Evolutionary conservation across 2,888 invertebrate species (phyloP), one percentile per base, ranked within the genome.

Genomic region (Aleiodes alternator): DNA sequence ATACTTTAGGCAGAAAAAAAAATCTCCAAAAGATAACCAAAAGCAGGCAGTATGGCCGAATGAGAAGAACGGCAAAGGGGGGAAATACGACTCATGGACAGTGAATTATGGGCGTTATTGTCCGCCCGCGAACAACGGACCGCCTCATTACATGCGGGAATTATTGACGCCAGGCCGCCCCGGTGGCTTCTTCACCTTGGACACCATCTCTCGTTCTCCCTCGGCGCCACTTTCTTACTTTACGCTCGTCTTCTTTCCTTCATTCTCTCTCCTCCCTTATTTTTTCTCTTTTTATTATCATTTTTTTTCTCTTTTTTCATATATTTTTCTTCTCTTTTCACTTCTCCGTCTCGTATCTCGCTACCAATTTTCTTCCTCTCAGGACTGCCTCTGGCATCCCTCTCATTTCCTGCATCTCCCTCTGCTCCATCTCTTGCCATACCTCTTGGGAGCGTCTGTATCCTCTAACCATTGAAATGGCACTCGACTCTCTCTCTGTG

Each of bases 81-180:
- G 69, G 23, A 23, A 59, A 69, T 59, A 72, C 59, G 59, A 64
- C 43, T 64, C 64, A 43, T 78, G 80, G 78, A 81, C 81, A 82
- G 82, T 84, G 84, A 84, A 83, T 84, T 84, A 84, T 84, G 82
- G 84, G 74, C 83, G 83, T 84, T 84, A 84, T 84, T 84, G 84
- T 84, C 84, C 84, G 84, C 82, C 82, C 81, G 84, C 83, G 84
- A 84, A 84, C 84, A 84, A 84, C 83, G 81, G 80, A 73, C 83
- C 79, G 83, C 83, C 84, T 84, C 84, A 84, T 84, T 84, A 84
- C 84, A 83, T 81, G 82, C 82, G 81, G 82, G 82, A 84, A 82
- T 84, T 84, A 84, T 84, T 83, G 84, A 84, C 82, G 77, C 79
- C 73, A 48, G 64, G 64, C 38, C 48, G 64, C 43, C 64, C 73